Percentiles rank a stretch among this genome's conserved stretches.
Evolutionary conservation across 30 jellyfish, hydroid and myxozoan species (phyloP).

Genomic region (Cassiopea andromeda): DNA sequence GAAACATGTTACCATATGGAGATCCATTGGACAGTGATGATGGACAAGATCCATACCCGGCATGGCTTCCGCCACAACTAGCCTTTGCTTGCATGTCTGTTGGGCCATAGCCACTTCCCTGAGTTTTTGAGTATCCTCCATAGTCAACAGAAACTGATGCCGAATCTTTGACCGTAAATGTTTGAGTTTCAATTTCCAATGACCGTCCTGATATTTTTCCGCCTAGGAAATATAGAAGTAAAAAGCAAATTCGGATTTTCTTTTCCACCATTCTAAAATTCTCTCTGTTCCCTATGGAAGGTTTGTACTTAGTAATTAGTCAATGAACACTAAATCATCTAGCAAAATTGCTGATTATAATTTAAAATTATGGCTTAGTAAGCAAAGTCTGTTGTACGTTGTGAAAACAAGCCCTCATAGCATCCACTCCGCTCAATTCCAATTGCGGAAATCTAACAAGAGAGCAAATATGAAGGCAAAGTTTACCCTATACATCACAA

Average conservation of each 20-base stretch:
- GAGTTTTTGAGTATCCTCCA: slow-evolving; percentile 40
- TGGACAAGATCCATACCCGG: slow-evolving; percentile 70
- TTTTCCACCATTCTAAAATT: no score
- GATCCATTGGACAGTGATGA: slow-evolving; percentile 23
- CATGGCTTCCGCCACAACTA: slow-evolving; percentile 77
- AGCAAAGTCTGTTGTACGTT: no score
- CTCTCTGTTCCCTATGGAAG: no score
- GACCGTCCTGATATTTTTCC: slow-evolving; percentile 51
- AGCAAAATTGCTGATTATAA: no score
- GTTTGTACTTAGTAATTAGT: no score
- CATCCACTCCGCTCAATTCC: no score
- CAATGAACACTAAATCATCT: no score
- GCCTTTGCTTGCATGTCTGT: slow-evolving; percentile 50
- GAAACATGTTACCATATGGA: slow-evolving; percentile 66
- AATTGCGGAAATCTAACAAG: no score
- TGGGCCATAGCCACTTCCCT: slow-evolving; percentile 63
- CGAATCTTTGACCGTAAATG: slow-evolving; percentile 31
- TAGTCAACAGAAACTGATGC: slow-evolving; percentile 25
- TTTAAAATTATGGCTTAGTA: no score
- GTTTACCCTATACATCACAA: background rate
- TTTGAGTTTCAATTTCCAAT: slow-evolving; percentile 23
- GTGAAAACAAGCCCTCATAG: no score
- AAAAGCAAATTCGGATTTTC: no score
- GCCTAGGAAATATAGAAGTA: background rate
- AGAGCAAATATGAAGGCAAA: no score